phyloP scores from a whole-genome alignment of 2,113 vertebrate species.

The Chionis minor region DNA sequence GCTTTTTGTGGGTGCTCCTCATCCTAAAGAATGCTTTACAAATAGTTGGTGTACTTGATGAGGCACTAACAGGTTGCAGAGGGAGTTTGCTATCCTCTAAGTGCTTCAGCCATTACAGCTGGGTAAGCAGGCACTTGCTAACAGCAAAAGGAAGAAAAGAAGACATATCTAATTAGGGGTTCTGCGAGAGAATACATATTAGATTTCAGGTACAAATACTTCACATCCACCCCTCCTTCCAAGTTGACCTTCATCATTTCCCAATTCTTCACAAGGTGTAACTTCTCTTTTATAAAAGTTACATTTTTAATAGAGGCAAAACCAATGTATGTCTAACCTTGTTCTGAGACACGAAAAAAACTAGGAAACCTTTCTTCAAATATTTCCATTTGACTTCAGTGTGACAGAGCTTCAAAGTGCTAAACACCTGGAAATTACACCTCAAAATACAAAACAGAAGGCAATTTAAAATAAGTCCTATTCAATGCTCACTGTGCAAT shows the following conservation, averaged over 20 bases:
- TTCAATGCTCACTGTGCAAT: not conserved
- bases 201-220: not conserved
- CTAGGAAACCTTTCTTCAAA: not conserved
- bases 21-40: not conserved
- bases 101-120: not conserved
- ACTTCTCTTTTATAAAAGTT: not conserved
- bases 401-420: not conserved
- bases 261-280: not conserved
- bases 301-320: not conserved
- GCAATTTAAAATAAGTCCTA: not conserved
- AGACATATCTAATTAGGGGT: too few species aligned
- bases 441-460: not conserved
- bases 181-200: not conserved
- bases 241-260: not conserved
- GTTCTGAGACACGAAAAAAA: not conserved
- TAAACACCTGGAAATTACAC: not conserved
- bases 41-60: not conserved
- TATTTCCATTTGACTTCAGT: not conserved
- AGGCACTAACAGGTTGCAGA: not conserved
- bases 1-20: constrained; percentile 21
- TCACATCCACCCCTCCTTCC: not conserved
- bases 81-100: not conserved
- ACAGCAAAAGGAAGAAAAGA: not conserved
- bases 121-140: not conserved
- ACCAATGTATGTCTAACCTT: not conserved